phyloP scores from a whole-genome alignment of 2,797 vertebrate genomes.

The Typhlichthys subterraneus region DNA sequence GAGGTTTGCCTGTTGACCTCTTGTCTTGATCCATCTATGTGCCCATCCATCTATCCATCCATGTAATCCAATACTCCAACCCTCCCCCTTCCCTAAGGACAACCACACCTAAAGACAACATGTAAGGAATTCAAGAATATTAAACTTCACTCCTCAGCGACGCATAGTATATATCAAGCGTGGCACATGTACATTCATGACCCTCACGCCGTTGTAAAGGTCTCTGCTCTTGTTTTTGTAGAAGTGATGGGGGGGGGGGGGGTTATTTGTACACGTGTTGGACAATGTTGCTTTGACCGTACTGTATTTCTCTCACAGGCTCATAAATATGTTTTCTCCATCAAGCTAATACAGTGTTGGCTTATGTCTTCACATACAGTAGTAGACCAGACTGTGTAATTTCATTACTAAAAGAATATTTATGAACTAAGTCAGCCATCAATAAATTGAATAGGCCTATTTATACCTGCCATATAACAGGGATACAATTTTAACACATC shows the following conservation, averaged over 20 bases:
- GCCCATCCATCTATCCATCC: background rate
- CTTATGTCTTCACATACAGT: too few species aligned
- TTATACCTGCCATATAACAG: too few species aligned
- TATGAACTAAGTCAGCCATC: too few species aligned
- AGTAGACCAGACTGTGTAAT: too few species aligned
- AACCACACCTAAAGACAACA: background rate
- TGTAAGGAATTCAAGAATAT: background rate
- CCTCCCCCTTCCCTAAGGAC: background rate
- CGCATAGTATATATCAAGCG: constrained; percentile 35
- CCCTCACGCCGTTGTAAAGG: constrained; percentile 26
- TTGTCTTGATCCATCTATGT: background rate
- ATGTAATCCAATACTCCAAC: constrained; percentile 2
- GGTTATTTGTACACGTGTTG: constrained; percentile 28
- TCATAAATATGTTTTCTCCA: too few species aligned
- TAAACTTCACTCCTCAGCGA: constrained; percentile 2
- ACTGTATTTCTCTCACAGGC: too few species aligned
- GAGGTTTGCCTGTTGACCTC: constrained; percentile 10
- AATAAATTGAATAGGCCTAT: too few species aligned
- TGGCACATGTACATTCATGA: constrained; percentile 34
- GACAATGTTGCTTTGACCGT: too few species aligned
- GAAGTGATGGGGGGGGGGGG: constrained; percentile 25
- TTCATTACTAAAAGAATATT: too few species aligned
- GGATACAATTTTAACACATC: too few species aligned
- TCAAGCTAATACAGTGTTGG: too few species aligned
- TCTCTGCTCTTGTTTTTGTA: constrained; percentile 44